Base-by-base conservation (phyloP, 1,140 invertebrate genomes). In the Ruditapes philippinarum region DNA sequence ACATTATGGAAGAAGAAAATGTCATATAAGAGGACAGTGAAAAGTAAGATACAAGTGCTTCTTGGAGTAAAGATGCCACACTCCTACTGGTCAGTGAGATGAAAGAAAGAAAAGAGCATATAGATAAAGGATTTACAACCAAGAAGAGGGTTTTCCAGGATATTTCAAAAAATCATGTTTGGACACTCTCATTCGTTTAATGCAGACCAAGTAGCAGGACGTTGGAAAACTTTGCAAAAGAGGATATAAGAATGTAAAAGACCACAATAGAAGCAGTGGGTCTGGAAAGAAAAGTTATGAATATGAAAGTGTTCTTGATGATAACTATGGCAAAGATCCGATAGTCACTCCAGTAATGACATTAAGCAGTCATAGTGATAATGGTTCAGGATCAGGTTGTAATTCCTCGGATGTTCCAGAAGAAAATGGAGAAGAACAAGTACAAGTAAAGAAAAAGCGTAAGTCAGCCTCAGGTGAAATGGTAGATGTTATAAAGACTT, bases 141-240 rank as follows among this genome's bases (percentile, higher is more conserved):
- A 60, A 60, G 54, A 60, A 60, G 54, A 60, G 54, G 54, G 54
- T 60, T 60, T 60, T 60, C n/a, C 54, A 60, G 19, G 54, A 60
- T 60, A 60, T 60, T 60, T 60, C 54, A 5, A 60, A 60, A n/a
- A 60, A 19, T 60, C 19, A 60, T 60, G 54, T 60, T 60, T 60
- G 54, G 3, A 60, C 54, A 60, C 54, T 60, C 54, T 19, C 31
- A 65, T 65, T 28, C 28, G 25, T 65, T 31, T 17, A 65, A 65
- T 65, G 25, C 36, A 42, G 73, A 76, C 17, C 73, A 76, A 42
- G 36, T 76, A 42, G 22, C 38, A 1, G 73, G 73, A 22, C 3
- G 73, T 22, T 76, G 73, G 33, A 76, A 76, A 49, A 76, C 33
- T 45, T 31, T 76, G n/a, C 17, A 22, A n/a, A n/a, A 76, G 73